These are phyloP conservation scores for Epinephelus coioides DNA, from an alignment of 2,797 vertebrate species.

Conservation along the genomic window DNA sequence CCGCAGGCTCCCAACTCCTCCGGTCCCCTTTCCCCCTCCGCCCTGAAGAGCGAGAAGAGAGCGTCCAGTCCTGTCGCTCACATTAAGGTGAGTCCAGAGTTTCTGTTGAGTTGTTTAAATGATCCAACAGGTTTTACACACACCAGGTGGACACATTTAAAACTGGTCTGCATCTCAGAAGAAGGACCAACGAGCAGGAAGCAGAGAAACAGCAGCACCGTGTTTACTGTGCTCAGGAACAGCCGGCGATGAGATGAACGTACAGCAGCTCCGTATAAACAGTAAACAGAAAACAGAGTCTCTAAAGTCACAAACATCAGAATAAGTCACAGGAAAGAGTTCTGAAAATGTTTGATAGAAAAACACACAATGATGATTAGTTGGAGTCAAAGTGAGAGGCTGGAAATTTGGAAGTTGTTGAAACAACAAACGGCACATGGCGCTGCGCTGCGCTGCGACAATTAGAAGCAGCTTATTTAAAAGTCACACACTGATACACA, in stretches of 20 bases:
- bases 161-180: not conserved
- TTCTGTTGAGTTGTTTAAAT: not conserved
- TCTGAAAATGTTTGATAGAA: conserved; percentile 15
- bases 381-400: conserved; percentile 44
- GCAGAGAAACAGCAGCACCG: not conserved
- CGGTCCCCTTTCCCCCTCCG: conserved; percentile 91
- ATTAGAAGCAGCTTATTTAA: conserved; percentile 76
- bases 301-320: conserved; percentile 6
- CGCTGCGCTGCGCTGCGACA: conserved; percentile 35
- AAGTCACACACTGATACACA: conserved; percentile 45
- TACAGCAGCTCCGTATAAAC: not conserved
- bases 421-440: conserved; percentile 39
- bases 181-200: not conserved
- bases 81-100: conserved; percentile 88
- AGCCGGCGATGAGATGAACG: not conserved
- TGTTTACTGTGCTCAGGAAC: too few species aligned
- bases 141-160: not conserved
- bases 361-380: conserved; percentile 41
- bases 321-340: conserved; percentile 49
- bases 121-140: not conserved
- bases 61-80: conserved; percentile 92
- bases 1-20: conserved; percentile 91
- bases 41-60: conserved; percentile 94
- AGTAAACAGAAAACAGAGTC: not conserved
- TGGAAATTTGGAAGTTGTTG: conserved; percentile 67